Base-by-base conservation (phyloP, 2,888 invertebrate species). In the Mimachlamys varia region DNA sequence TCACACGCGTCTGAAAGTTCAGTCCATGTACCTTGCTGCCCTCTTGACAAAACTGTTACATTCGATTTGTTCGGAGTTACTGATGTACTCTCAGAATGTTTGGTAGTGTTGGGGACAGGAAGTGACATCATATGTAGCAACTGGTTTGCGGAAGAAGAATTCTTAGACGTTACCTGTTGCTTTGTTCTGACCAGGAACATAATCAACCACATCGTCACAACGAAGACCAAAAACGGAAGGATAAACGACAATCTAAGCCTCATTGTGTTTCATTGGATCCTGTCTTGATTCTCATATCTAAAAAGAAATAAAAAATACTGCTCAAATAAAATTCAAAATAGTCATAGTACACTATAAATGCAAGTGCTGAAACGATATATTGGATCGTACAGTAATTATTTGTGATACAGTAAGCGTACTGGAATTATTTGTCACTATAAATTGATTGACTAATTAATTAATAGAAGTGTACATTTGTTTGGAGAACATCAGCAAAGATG, bases 1-100 rank as follows among this genome's bases (percentile, higher is more conserved):
- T 89, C 27, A 88, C 92, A 92, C 10, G 62, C 38, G 17, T 87
- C 87, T 13, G 89, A 88, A 37, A 33, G 49, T 37, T 50, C n/a
- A 27, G 3, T 12, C 90, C 90, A 90, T 50, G 7, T 19, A 58
- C 58, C 58, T 19, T 58, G 22, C 10, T 22, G 22, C 2, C 58
- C n/a, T 58, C 58, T 19, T 58, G 58, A 22, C 58, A 58, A 58
- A 58, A 58, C 58, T 7, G 2, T 17, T 19, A 58, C 58, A 0
- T 22, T 58, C n/a, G 19, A 7, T 58, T 58, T n/a, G n/a, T 22
- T 58, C 0, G 19, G 22, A 7, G 7, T n/a, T 58, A 19, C 19
- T 19, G 22, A 58, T 19, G 7, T 58, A 58, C 19, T 58, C 19
- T 58, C 22, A 58, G n/a, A 58, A 44, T 44, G 44, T 58, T 58